A percentile compares a stretch with the other conserved stretches of the same genome.
Conservation (phyloP, 2,797 vertebrate species). For the Coccyzus lansbergi region DNA sequence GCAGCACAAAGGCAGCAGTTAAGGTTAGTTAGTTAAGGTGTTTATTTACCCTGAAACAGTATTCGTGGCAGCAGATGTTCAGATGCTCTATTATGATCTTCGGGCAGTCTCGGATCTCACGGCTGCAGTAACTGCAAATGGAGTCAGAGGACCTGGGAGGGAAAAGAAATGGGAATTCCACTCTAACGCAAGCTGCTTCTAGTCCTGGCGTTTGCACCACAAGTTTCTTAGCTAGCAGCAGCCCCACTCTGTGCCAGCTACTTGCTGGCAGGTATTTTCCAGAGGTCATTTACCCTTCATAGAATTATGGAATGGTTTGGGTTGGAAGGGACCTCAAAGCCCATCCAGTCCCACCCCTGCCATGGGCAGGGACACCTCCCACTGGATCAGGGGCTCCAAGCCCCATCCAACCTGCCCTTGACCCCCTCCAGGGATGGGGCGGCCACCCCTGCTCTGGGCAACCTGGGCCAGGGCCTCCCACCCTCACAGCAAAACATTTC, state of each 20-base stretch:
- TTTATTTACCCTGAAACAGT: conserved; percentile 90
- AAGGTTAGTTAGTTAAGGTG: not conserved
- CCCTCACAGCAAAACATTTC: too few relatives aligned
- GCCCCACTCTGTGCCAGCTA: not conserved
- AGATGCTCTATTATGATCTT: conserved; percentile 94
- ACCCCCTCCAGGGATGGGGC: too few relatives aligned
- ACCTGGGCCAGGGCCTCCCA: too few relatives aligned
- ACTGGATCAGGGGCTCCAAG: too few relatives aligned
- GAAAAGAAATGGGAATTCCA: not conserved
- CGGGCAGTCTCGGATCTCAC: conserved; percentile 85
- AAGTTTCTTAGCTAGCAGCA: not conserved
- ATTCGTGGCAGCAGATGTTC: conserved; percentile 91
- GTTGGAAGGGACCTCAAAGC: too few relatives aligned
- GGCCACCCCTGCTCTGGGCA: too few relatives aligned
- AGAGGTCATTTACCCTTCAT: not conserved
- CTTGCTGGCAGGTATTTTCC: not conserved
- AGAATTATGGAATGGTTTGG: not conserved
- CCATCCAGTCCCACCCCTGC: too few relatives aligned
- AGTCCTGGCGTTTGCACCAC: not conserved
- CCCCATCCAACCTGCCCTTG: too few relatives aligned
- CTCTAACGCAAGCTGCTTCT: not conserved
- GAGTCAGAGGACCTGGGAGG: conserved; percentile 64
- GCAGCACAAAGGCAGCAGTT: not conserved
- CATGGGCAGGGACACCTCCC: too few relatives aligned
- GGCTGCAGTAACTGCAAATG: conserved; percentile 88